Evolutionary conservation across 2,113 vertebrate species (phyloP).

Genomic region (Rhea americana): DNA sequence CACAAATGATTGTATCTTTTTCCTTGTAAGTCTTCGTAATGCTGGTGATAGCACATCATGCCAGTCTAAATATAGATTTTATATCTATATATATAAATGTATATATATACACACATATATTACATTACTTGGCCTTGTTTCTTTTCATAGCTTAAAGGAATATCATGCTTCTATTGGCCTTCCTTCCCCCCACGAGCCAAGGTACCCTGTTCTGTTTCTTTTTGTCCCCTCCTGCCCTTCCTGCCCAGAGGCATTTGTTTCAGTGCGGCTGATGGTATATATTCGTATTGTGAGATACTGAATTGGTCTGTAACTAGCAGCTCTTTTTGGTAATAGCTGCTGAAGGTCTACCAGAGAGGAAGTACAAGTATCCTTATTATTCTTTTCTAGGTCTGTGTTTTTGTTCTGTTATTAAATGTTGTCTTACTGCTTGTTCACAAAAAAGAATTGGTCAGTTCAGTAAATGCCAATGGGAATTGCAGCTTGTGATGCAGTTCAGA

Average conservation of each 20-base stretch:
- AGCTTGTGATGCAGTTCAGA: background rate
- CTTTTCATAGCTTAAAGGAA: background rate
- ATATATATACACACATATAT: too few species aligned
- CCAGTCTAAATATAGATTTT: background rate
- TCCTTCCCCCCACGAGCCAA: background rate
- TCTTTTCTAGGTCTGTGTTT: background rate
- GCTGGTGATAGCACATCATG: background rate
- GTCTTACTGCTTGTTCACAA: background rate
- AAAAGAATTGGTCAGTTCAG: background rate
- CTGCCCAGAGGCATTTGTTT: background rate
- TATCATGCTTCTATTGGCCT: background rate
- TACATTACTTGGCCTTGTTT: background rate
- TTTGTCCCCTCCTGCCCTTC: background rate
- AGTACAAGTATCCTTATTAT: conserved; percentile 8
- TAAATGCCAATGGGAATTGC: background rate
- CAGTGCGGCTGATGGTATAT: background rate
- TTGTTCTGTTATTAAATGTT: conserved; percentile 14
- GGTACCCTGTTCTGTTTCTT: background rate
- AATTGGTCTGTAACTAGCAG: background rate
- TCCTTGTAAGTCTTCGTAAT: background rate
- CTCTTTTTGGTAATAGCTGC: background rate
- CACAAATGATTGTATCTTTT: background rate
- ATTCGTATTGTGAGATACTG: background rate
- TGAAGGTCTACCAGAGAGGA: background rate
- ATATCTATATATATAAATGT: too few species aligned